Evolutionary conservation across 2,888 invertebrate genomes (phyloP), one percentile per base, ranked within the genome.

Genomic region (Drosophila leonis): DNA sequence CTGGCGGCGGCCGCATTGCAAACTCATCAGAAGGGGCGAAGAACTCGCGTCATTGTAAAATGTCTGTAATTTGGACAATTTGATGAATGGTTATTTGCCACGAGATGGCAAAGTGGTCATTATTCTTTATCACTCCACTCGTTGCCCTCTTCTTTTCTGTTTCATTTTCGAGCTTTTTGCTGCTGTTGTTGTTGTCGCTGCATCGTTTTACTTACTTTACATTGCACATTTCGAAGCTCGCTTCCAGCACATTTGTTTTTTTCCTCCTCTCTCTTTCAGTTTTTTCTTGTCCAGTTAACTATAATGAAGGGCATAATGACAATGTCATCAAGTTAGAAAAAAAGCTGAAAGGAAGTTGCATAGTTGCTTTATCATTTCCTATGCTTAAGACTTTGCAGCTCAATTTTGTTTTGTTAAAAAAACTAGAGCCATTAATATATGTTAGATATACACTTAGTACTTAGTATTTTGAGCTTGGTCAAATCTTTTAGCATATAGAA

Each of bases 61-160:
- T 92, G 92, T 92, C 92, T 92, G 92, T 92, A 92, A 92, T 92
- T 92, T 92, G 91, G 91, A 91, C 91, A 91, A 91, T 92, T 92
- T 92, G 92, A 92, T 92, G 92, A 92, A 92, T 92, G 92, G 92
- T 91, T 92, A 92, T 92, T 92, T 92, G 92, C 92, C 92, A 92
- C 92, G 92, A 92, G 90, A 92, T 92, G 92, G 92, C 91, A 91
- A 91, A 92, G 91, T 90, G 92, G 92, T 91, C 91, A 92, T 92
- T 92, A 92, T 92, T 92, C 91, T 92, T 92, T 83, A 88, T 84
- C 88, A 73, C 81, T 83, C 76, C 69, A 65, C 83, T 76, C 73
- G 55, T 33, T 69, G 75, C 64, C 66, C 69, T 44, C 54, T 41
- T 44, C 41, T 65, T 67, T 65, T 65, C 59, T 46, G 41, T 69